Conservation (phyloP, 2,888 invertebrate species). For the Nesidiocoris tenuis region DNA sequence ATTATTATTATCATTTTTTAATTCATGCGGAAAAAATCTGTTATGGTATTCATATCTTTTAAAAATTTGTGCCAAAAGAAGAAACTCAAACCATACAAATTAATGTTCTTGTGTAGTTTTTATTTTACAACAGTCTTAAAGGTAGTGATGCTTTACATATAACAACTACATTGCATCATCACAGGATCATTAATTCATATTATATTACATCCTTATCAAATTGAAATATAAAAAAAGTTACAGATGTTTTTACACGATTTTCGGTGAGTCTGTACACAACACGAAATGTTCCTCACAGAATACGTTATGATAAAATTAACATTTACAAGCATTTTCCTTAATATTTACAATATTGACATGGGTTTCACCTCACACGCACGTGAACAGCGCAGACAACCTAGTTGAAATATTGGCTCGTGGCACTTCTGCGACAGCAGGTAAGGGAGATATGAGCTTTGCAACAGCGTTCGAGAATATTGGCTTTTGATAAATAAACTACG, state of each 20-base stretch:
- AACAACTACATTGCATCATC: constrained; percentile 50
- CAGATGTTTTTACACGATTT: constrained; percentile 44
- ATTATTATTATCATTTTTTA: no score
- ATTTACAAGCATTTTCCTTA: constrained; percentile 47
- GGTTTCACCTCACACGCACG: constrained; percentile 22
- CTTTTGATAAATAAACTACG: no score
- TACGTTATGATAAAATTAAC: constrained; percentile 44
- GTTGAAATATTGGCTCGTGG: background rate
- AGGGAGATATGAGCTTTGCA: background rate
- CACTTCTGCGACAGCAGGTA: background rate
- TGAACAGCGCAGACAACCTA: background rate
- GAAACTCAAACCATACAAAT: constrained; percentile 13
- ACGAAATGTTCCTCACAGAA: constrained; percentile 43
- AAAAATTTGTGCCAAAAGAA: no score
- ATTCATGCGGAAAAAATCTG: no score
- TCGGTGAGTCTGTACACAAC: constrained; percentile 45
- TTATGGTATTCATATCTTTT: no score
- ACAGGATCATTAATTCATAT: constrained; percentile 50
- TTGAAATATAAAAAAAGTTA: constrained; percentile 47
- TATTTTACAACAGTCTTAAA: constrained; percentile 49
- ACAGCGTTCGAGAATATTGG: background rate
- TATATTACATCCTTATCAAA: constrained; percentile 47
- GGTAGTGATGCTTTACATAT: constrained; percentile 49
- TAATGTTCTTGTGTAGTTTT: constrained; percentile 43
- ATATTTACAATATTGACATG: constrained; percentile 49